A percentile compares a stretch with the other conserved stretches of the same genome.
phyloP scores from a whole-genome alignment of 2,797 vertebrate species.

The Rhynchonycteris naso region DNA sequence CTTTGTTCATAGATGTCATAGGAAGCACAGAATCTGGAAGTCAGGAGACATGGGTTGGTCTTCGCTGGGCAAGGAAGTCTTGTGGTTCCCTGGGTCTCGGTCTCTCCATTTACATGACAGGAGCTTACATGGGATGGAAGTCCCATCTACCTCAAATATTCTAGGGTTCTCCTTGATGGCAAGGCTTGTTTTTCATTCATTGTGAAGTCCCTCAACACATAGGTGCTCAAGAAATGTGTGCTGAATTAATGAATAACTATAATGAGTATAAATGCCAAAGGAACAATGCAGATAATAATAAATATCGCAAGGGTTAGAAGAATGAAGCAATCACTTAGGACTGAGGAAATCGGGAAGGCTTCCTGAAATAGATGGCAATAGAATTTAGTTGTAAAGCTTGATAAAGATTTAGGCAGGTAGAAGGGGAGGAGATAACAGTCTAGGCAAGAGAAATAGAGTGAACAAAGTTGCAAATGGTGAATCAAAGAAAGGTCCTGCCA shows the following conservation, averaged over 20 bases:
- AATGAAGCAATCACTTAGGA: not conserved
- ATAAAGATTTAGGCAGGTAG: not conserved
- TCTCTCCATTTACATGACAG: not conserved
- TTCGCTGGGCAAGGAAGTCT: not conserved
- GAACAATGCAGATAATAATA: accelerated
- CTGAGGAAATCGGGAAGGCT: not conserved
- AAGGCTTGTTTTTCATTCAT: not conserved
- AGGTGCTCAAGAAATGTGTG: not conserved
- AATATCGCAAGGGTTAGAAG: not conserved
- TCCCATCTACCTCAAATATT: not conserved
- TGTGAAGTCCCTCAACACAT: not conserved
- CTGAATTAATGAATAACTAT: not conserved
- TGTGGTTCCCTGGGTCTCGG: not conserved
- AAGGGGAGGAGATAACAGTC: not conserved
- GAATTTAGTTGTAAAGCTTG: not conserved
- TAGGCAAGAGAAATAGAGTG: not conserved
- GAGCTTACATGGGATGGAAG: not conserved
- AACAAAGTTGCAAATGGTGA: not conserved
- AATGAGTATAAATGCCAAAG: accelerated
- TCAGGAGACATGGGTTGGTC: not conserved
- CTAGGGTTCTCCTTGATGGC: not conserved
- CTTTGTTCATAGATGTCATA: too few species aligned
- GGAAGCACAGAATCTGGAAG: not conserved
- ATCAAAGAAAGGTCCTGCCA: not conserved
- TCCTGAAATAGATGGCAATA: not conserved